Evolutionary conservation across 2,888 invertebrate genomes (phyloP), one percentile per base, ranked within the genome.

Genomic region (Abrostola tripartita): DNA sequence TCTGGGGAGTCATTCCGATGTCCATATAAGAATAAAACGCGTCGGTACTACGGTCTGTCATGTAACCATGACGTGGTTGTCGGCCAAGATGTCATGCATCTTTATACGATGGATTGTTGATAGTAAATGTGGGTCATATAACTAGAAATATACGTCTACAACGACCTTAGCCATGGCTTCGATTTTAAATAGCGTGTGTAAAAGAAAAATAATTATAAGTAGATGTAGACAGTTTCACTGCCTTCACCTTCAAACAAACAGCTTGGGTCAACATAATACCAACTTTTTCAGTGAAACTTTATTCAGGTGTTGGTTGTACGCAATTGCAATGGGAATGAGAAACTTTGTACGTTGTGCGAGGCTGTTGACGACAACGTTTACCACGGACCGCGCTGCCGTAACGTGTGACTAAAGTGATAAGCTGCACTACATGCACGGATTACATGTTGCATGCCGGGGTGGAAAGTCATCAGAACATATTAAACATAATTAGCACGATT

Each of bases 81-180:
- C 78, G 69, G 78, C 71, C 78, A 78, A 80, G 50, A 80, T 78
- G 71, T 78, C 74, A 71, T 64, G 74, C 62, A 61, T 68, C 71
- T 80, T 64, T 78, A 80, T 69, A 78, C 72, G 78, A 78, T 59
- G 78, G 68, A 78, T 78, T 74, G 78, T 80, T 78, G 68, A 71
- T 73, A 79, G 61, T 64, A 67, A 66, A 79, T 73, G 79, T 76
- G 76, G 81, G 81, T 79, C 79, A 78, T 71, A 75, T 81, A 81
- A 71, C 78, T 71, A 74, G 81, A 80, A 75, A 70, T 78, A 74
- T 79, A 65, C 53, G 67, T 68, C 56, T 42, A 68, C 52, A n/a
- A 40, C 49, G 79, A 76, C 79, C 81, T 79, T 79, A 81, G 79
- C 81, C 81, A 72, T 79, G 79, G 67, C 79, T 79, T 76, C 70